Percentiles rank a stretch among this genome's conserved stretches.
phyloP scores from a whole-genome alignment of 2,113 vertebrate genomes.

The Coryphaenoides rupestris region DNA sequence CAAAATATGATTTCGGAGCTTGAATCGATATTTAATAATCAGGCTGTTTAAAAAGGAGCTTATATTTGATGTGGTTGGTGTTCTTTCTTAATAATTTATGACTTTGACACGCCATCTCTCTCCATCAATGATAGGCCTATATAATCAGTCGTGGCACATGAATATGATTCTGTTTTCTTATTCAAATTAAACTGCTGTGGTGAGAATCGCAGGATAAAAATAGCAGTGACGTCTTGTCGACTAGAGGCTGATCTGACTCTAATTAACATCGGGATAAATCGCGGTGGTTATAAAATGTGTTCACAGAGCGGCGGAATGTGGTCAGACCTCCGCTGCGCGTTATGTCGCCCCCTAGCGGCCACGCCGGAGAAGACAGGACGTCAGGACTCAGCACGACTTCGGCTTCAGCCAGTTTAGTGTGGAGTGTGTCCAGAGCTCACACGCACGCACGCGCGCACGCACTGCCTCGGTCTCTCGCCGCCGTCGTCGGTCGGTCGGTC shows the following conservation, averaged over 20 bases:
- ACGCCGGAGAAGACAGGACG: neutral
- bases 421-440: slow-evolving; percentile 10
- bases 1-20: too few species aligned
- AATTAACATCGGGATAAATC: neutral
- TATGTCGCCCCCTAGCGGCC: slow-evolving; percentile 60
- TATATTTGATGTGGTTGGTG: too few species aligned
- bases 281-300: neutral
- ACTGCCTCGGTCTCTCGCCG: slow-evolving; percentile 32
- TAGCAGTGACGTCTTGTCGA: neutral
- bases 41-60: too few species aligned
- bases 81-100: too few species aligned
- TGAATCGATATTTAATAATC: too few species aligned
- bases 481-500: slow-evolving; percentile 50
- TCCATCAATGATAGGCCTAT: too few species aligned
- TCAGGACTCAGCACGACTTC: slow-evolving; percentile 7
- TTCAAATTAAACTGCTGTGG: neutral
- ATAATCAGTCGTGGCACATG: too few species aligned
- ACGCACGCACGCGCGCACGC: neutral
- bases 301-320: too few species aligned
- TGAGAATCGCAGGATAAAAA: neutral
- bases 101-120: too few species aligned
- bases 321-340: too few species aligned
- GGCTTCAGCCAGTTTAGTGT: slow-evolving; percentile 18
- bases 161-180: too few species aligned
- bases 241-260: too few species aligned